Conservation (phyloP, 2,113 vertebrate genomes). For the Neomonachus schauinslandi region DNA sequence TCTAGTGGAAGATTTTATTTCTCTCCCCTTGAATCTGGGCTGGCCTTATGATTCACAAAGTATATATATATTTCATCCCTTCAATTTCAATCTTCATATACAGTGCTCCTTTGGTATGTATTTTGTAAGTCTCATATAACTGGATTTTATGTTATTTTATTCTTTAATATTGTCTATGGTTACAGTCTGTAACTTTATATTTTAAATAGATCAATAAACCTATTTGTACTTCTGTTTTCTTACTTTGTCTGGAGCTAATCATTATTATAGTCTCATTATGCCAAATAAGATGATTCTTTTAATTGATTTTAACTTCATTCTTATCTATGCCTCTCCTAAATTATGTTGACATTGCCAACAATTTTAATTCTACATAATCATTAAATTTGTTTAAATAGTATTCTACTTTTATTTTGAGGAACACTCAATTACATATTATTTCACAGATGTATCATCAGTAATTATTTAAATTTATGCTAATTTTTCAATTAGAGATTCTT, state of each 20-base stretch:
- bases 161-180: neutral
- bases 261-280: neutral
- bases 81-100: neutral
- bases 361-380: slow-evolving; percentile 2
- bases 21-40: neutral
- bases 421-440: neutral
- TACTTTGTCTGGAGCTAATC: neutral
- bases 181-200: neutral
- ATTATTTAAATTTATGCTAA: slow-evolving; percentile 18
- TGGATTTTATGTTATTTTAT: neutral
- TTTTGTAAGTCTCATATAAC: neutral
- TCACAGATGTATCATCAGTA: neutral
- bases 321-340: neutral
- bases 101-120: neutral
- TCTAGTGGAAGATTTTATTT: neutral
- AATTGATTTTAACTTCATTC: neutral
- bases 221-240: neutral
- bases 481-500: neutral
- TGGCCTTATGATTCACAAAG: neutral
- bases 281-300: neutral
- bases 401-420: neutral
- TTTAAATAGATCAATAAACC: neutral
- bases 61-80: neutral
- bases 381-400: neutral
- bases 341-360: neutral